phyloP scores from a whole-genome alignment of 1,140 invertebrate genomes.

The Leptonema lineaticorne region DNA sequence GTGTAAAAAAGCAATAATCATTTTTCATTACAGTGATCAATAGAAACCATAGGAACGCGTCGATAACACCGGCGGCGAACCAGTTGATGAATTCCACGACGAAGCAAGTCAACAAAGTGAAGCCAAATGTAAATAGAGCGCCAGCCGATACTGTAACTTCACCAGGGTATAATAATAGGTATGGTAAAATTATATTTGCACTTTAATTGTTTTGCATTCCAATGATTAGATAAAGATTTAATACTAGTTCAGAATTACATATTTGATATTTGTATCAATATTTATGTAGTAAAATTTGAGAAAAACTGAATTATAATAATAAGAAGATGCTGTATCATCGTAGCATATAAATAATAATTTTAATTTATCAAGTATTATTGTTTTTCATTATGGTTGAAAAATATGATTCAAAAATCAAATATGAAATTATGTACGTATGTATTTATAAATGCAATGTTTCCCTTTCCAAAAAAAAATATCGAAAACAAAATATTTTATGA shows the following conservation, averaged over 20 bases:
- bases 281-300: too few species aligned
- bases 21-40: conserved; percentile 62
- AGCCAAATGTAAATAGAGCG: conserved; percentile 76
- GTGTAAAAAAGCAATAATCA: too few species aligned
- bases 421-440: not conserved
- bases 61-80: conserved; percentile 62
- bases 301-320: too few species aligned
- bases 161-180: conserved; percentile 41
- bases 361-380: not conserved
- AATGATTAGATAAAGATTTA: too few species aligned
- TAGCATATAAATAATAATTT: not conserved
- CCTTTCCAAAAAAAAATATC: too few species aligned
- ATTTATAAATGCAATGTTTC: too few species aligned
- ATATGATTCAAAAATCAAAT: not conserved
- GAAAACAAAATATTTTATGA: too few species aligned
- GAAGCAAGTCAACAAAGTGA: conserved; percentile 84
- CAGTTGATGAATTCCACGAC: conserved; percentile 66
- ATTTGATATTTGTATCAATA: too few species aligned
- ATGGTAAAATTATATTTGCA: too few species aligned
- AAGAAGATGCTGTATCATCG: not conserved
- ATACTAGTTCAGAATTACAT: too few species aligned
- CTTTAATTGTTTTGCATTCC: too few species aligned
- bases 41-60: conserved; percentile 72
- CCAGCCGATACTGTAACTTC: conserved; percentile 60
- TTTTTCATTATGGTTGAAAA: not conserved